Percentiles rank a stretch among this genome's conserved stretches.
Evolutionary conservation across 2,888 invertebrate genomes (phyloP).

Genomic region (Hemaris fuciformis): DNA sequence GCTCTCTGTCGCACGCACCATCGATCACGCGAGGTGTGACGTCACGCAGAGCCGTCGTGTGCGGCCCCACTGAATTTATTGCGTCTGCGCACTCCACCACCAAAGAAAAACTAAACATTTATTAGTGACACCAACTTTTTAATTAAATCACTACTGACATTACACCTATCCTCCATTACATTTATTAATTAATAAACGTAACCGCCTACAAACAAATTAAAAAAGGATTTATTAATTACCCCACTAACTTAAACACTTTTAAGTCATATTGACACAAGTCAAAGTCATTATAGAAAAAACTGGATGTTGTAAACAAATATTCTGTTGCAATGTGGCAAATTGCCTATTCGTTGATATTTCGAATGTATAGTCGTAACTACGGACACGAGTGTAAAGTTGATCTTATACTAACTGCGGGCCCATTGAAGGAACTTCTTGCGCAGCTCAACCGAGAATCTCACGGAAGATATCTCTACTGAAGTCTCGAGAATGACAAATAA

Average conservation of each 20-base stretch:
- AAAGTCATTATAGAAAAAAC: background rate
- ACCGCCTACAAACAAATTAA: background rate
- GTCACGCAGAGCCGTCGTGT: conserved; percentile 81
- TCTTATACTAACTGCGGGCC: conserved; percentile 63
- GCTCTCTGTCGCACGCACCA: conserved; percentile 64
- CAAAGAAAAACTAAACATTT: conserved; percentile 58
- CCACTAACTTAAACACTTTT: background rate
- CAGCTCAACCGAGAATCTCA: conserved; percentile 44
- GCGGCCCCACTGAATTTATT: conserved; percentile 78
- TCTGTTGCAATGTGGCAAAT: conserved; percentile 71
- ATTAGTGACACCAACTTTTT: conserved; percentile 33
- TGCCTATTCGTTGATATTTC: conserved; percentile 70
- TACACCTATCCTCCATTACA: background rate
- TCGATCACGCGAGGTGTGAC: conserved; percentile 80
- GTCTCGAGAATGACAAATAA: conserved; percentile 27
- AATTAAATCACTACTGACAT: conserved; percentile 33
- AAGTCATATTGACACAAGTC: background rate
- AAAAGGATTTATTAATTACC: background rate
- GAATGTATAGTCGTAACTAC: conserved; percentile 56
- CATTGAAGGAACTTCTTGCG: conserved; percentile 54
- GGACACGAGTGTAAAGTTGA: conserved; percentile 72
- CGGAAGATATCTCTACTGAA: conserved; percentile 24
- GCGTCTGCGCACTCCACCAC: conserved; percentile 72
- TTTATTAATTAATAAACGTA: background rate
- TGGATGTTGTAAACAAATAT: conserved; percentile 10